These are phyloP conservation scores for Silurus glanis DNA, from an alignment of 2,113 vertebrate species.

Conservation along the genomic window DNA sequence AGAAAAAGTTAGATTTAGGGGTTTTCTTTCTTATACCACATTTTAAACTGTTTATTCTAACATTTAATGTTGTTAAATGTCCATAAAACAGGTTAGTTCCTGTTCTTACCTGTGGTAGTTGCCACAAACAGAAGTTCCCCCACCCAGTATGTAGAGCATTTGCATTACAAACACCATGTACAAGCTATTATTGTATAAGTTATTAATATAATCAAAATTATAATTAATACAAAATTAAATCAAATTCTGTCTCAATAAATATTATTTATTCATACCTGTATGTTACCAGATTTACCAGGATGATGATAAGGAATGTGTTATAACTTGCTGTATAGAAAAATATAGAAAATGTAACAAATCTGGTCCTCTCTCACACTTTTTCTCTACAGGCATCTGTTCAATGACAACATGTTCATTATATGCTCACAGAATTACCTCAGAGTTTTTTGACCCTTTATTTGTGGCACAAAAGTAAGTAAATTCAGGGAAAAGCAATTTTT, in stretches of 20 bases:
- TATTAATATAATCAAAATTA: not conserved
- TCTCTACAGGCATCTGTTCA: slow-evolving; percentile 82
- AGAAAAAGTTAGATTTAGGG: too few species aligned
- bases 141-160: not conserved
- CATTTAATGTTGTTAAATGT: not conserved
- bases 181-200: not conserved
- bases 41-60: not conserved
- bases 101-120: not conserved
- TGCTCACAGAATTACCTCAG: slow-evolving; percentile 91
- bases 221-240: not conserved
- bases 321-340: not conserved
- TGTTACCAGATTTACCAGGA: not conserved
- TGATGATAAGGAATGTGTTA: not conserved
- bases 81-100: not conserved
- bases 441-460: slow-evolving; percentile 93
- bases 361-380: not conserved
- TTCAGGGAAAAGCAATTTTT: not conserved
- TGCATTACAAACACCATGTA: not conserved
- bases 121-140: not conserved
- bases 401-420: slow-evolving; percentile 93
- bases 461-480: slow-evolving; percentile 92
- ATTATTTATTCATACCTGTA: too few species aligned
- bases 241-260: not conserved
- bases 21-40: not conserved
- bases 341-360: not conserved